Base-by-base conservation (phyloP, 2,888 invertebrate species). In the Sarcophaga carnaria region DNA sequence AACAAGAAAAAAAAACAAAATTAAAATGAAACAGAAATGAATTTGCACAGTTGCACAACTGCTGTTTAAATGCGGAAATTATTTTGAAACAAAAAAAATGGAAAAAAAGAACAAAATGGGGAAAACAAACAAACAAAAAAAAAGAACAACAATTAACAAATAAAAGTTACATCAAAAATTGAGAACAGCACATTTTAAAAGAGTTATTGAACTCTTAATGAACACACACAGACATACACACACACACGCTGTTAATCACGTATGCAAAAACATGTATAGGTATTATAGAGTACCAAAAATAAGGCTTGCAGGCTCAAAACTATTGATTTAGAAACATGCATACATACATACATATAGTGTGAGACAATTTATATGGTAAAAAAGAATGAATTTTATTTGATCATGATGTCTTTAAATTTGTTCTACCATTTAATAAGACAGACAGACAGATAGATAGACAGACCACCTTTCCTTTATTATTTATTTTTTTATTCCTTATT, bases 51-150 rank as follows among this genome's bases (percentile, higher is more conserved):
- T 86, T 80, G 67, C 77, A 82, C 76, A 86, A 83, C 37, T 37
- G 83, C 83, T 83, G 83, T 83, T 83, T 86, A 83, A 86, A 81
- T 75, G 81, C 85, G 81, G 81, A 85, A 85, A 78, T 69, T 37
- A 77, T 77, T 76, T 72, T 49, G 63, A 20, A 67, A 67, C 8
- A 37, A 37, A 37, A 37, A 37, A 37, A 8, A 37, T 6, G 1
- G 0, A 37, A 37, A 37, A 37, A 10, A 37, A 10, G 37, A 37
- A 37, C 37, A 37, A 37, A 37, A 37, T 37, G 37, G 37, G 37
- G 37, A 37, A 37, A 37, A 37, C 37, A 67, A 67, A 67, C 37
- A 37, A 37, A 6, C 22, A 37, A 37, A 37, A 37, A 37, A 37
- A 37, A 8, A 2, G 37, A 37, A 37, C 2, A 37, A 37, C 37